Evolutionary conservation across 2,888 invertebrate species (phyloP).

Genomic region (Metalampra italica): DNA sequence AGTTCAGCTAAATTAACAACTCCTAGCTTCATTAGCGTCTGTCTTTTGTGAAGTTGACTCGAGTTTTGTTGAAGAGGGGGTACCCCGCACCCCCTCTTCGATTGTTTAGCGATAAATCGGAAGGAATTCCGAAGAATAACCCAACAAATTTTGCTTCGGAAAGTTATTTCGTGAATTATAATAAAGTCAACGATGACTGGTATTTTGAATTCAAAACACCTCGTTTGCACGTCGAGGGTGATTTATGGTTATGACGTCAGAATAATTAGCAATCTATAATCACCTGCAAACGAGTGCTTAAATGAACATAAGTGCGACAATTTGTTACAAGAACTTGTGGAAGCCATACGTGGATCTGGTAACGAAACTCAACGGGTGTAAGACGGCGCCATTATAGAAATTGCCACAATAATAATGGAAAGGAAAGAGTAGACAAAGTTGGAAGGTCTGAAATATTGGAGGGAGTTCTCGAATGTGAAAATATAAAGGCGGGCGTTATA

Average conservation of each 20-base stretch:
- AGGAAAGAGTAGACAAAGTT: conserved; percentile 15
- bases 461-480: conserved; percentile 12
- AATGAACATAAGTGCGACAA: too few relatives aligned
- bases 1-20: conserved; percentile 54
- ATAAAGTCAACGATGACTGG: conserved; percentile 33
- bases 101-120: conserved; percentile 56
- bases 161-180: conserved; percentile 44
- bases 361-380: background rate
- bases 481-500: conserved; percentile 43
- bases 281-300: too few relatives aligned
- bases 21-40: conserved; percentile 53
- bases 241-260: background rate
- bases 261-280: too few relatives aligned
- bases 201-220: conserved; percentile 8
- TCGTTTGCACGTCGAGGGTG: background rate
- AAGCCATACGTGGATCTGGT: too few relatives aligned
- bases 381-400: background rate
- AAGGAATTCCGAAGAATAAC: conserved; percentile 37
- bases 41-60: conserved; percentile 43
- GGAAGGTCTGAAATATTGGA: conserved; percentile 16
- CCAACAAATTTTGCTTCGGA: conserved; percentile 32
- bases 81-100: conserved; percentile 23
- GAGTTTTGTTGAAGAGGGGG: conserved; percentile 16
- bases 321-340: too few relatives aligned
- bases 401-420: conserved; percentile 12